Percentiles rank a stretch among this genome's conserved stretches.
Evolutionary conservation across 2,797 vertebrate genomes (phyloP).

Genomic region (Sebastes goodei): DNA sequence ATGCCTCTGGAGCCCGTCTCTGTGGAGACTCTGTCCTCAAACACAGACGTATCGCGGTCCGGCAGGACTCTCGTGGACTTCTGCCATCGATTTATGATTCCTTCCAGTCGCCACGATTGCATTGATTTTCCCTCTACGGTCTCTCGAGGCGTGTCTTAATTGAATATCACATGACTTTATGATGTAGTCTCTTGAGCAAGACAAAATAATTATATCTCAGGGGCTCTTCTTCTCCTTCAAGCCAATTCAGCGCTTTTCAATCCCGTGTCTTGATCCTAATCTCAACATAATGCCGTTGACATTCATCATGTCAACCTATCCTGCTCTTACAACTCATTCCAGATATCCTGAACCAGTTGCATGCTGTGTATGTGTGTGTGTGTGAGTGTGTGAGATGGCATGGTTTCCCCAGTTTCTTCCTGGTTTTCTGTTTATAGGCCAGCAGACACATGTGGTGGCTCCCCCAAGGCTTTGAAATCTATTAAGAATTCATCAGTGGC

Average conservation of each 20-base stretch:
- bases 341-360: conserved; percentile 5
- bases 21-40: conserved; percentile 34
- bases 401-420: conserved; percentile 4
- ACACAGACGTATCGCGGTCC: conserved; percentile 12
- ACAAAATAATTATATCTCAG: conserved; percentile 47
- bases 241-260: conserved; percentile 41
- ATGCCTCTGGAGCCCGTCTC: conserved; percentile 29
- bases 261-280: conserved; percentile 23
- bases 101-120: conserved; percentile 34
- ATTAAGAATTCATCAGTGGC: conserved; percentile 79
- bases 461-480: conserved; percentile 48
- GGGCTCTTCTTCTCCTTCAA: conserved; percentile 4
- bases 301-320: conserved; percentile 25
- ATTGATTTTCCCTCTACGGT: conserved; percentile 39
- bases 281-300: conserved; percentile 26
- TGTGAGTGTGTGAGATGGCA: not conserved
- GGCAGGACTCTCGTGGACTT: conserved; percentile 35
- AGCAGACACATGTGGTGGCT: conserved; percentile 62
- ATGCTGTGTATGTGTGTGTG: not conserved
- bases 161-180: conserved; percentile 65
- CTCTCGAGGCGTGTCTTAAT: conserved; percentile 53
- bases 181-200: conserved; percentile 39
- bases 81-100: conserved; percentile 60
- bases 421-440: conserved; percentile 64
- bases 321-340: conserved; percentile 16